Conservation (phyloP, 2,113 vertebrate species). For the Hemiscyllium ocellatum region DNA sequence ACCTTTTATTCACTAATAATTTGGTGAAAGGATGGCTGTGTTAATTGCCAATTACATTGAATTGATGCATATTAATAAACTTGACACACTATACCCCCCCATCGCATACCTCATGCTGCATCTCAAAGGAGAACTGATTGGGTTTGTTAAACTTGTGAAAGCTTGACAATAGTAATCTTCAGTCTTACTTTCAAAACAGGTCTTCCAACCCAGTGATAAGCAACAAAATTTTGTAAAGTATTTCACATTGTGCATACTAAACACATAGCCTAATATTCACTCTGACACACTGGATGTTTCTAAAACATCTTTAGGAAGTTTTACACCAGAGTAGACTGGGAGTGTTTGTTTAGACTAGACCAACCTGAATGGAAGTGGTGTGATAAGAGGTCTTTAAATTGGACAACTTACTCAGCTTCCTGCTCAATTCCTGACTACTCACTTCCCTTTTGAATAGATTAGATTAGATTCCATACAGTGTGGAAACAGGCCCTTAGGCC, state of each 20-base stretch:
- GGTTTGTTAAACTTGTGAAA: not conserved
- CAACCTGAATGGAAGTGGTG: not conserved
- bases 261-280: not conserved
- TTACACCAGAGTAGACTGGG: not conserved
- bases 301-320: not conserved
- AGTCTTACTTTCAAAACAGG: not conserved
- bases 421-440: not conserved
- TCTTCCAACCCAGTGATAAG: not conserved
- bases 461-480: too few species aligned
- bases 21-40: not conserved
- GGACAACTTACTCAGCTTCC: not conserved
- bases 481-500: too few species aligned
- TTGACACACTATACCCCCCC: not conserved
- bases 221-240: not conserved
- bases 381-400: not conserved
- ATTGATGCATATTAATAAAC: not conserved
- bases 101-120: not conserved
- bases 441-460: too few species aligned
- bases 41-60: not conserved
- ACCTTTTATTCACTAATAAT: not conserved
- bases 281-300: not conserved
- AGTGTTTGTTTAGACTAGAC: not conserved
- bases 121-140: not conserved
- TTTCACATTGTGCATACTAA: not conserved
- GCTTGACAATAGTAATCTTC: not conserved